phyloP scores from a whole-genome alignment of 2,113 vertebrate genomes.

The cattle (Bos taurus) region DNA sequence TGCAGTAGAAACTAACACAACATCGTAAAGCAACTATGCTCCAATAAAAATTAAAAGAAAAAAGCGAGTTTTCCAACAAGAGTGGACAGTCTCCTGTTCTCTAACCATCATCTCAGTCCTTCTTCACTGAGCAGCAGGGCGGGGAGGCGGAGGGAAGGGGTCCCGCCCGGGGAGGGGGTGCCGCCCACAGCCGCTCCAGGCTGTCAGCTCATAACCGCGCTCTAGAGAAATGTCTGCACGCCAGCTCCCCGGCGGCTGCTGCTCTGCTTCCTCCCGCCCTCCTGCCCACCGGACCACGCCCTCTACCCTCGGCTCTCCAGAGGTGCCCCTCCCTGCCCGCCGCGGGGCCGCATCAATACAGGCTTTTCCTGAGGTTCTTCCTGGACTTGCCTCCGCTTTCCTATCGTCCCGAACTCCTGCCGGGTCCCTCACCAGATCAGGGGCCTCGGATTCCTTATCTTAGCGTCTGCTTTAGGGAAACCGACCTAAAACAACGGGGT shows the following conservation, averaged over 20 bases:
- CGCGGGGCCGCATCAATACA: fast-evolving
- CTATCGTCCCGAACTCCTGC: background rate
- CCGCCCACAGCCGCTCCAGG: background rate
- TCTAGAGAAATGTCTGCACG: background rate
- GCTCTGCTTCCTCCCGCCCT: background rate
- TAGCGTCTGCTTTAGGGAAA: background rate
- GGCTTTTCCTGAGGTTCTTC: background rate
- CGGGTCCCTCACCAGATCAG: too few relatives aligned
- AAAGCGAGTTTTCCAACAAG: background rate
- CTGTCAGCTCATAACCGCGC: background rate
- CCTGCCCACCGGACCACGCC: background rate
- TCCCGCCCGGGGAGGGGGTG: fast-evolving
- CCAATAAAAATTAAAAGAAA: background rate
- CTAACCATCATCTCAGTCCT: background rate
- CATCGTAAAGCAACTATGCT: background rate
- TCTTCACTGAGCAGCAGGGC: background rate
- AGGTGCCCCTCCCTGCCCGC: background rate
- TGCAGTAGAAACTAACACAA: background rate
- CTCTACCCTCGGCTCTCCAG: background rate
- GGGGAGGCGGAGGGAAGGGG: fast-evolving
- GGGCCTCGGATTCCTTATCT: background rate
- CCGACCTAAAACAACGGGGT: background rate
- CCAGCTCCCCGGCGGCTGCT: too few relatives aligned
- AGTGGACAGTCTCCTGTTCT: background rate
- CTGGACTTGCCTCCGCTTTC: background rate